Base-by-base conservation (phyloP, 1,140 invertebrate genomes). In the Colletes gigas region DNA sequence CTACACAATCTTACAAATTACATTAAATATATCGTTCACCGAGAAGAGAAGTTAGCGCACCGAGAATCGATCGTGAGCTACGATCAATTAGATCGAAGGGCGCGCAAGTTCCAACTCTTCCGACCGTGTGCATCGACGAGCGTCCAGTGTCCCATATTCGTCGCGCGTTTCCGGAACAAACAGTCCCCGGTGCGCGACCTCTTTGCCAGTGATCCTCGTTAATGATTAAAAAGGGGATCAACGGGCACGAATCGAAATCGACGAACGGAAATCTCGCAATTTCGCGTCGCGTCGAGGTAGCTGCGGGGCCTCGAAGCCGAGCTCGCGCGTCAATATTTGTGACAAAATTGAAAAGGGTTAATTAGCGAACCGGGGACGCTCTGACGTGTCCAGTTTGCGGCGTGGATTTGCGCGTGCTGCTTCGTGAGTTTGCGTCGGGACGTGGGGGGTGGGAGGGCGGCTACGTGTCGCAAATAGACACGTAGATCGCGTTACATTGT, bases 291-390 rank as follows among this genome's bases (percentile, higher is more conserved):
- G n/a, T 10, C 17, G 30, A 4, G 15, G 39, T 44, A 21, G 39
- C 60, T n/a, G 30, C n/a, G 21, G 52, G 50, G 15, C 68, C 19
- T 15, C 21, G 50, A 19, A 14, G n/a, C 21, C 59, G 55, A 17
- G 50, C 8, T 9, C 50, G 30, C 62, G 79, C 73, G 83, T 85
- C 83, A 86, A 86, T 86, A 86, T 86, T 86, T 86, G 83, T 70
- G 76, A 71, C 75, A 85, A 86, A 85, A 86, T 86, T 86, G 73
- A 87, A 87, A 85, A 86, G 85, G 84, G 73, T 86, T 87, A 87
- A 87, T 86, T 87, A 87, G 77, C 84, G 73, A 83, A 72, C 75
- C 84, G 77, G 75, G 17, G 55, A 81, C 81, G 73, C 72, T 57
- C 59, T 63, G 57, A 72, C 72, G 67, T 65, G 67, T 69, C 44